Conservation (phyloP, 2,797 vertebrate genomes). For the Chiloscyllium punctatum region DNA sequence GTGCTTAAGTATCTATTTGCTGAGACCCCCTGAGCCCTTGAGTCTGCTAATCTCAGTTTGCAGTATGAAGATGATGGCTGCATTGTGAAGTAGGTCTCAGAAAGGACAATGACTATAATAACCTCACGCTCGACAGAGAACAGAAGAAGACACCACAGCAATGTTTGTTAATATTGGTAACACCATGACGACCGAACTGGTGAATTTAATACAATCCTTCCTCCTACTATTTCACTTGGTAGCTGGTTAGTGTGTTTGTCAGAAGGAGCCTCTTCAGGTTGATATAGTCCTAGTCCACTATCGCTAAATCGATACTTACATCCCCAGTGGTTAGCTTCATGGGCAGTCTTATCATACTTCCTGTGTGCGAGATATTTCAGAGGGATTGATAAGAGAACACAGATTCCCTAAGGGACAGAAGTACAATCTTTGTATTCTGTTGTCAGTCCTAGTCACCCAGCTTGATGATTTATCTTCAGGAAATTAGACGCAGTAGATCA, state of each 20-base stretch:
- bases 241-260: not conserved
- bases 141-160: not conserved
- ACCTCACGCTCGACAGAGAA: not conserved
- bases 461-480: not conserved
- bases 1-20: not conserved
- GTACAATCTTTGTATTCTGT: not conserved
- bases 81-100: not conserved
- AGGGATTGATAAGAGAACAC: not conserved
- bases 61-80: not conserved
- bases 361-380: not conserved
- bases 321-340: not conserved
- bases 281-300: not conserved
- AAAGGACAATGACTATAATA: not conserved
- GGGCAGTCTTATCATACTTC: not conserved
- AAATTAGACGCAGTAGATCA: not conserved
- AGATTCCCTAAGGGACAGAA: not conserved
- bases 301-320: not conserved
- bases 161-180: not conserved
- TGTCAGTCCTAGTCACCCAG: not conserved
- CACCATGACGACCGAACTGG: not conserved
- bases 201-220: not conserved
- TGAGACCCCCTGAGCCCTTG: not conserved
- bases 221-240: rapidly evolving
- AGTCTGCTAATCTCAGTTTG: not conserved
- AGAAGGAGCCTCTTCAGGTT: not conserved